Conservation (phyloP, 2,113 vertebrate species). For the Cyphomyrus plagiostoma region DNA sequence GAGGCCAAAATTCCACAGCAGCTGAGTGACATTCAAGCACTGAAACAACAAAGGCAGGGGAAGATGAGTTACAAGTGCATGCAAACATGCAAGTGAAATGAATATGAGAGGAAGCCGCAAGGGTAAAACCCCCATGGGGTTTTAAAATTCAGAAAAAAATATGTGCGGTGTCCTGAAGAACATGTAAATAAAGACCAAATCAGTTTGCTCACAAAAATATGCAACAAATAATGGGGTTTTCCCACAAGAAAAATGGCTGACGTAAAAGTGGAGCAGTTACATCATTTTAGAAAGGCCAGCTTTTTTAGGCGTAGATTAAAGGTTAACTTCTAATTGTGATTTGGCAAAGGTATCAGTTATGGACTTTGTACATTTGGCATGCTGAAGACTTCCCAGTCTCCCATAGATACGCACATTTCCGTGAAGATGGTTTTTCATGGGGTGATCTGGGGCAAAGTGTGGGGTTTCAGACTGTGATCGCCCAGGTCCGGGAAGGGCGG, state of each 20-base stretch:
- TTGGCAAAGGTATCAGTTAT: constrained; percentile 7
- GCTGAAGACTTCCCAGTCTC: not conserved
- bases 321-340: constrained; percentile 27
- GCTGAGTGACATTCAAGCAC: constrained; percentile 74
- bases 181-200: not conserved
- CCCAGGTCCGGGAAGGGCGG: not conserved
- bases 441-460: constrained; percentile 53
- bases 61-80: no score
- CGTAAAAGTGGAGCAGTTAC: not conserved
- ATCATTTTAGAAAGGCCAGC: not conserved
- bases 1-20: constrained; percentile 72
- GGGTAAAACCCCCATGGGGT: not conserved
- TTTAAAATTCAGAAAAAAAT: not conserved
- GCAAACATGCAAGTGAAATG: not conserved
- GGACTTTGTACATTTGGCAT: constrained; percentile 23
- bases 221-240: not conserved
- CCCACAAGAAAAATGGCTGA: not conserved
- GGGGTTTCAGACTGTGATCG: constrained; percentile 53
- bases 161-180: not conserved
- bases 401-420: constrained; percentile 60
- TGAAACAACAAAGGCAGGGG: constrained; percentile 29
- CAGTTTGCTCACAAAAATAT: not conserved
- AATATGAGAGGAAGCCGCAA: no score
- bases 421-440: constrained; percentile 61
- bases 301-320: not conserved